Evolutionary conservation across 35 echinoderm and acorn worm genomes (phyloP).

Genomic region (Apostichopus japonicus): DNA sequence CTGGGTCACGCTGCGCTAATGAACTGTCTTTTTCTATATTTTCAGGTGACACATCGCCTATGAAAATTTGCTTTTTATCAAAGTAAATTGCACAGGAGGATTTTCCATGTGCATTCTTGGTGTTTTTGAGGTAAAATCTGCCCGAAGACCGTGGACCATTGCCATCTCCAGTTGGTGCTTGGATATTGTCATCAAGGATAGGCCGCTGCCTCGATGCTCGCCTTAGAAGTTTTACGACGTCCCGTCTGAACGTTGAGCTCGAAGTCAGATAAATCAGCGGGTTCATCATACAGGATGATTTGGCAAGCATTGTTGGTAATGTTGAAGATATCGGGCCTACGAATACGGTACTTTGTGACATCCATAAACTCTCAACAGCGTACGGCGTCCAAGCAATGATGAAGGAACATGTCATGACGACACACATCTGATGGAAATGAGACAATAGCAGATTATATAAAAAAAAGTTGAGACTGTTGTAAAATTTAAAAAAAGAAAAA

Average conservation of each 20-base stretch:
- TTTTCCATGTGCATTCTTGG: constrained; percentile 1
- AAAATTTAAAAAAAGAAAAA: not conserved
- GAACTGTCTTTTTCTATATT: constrained; percentile 62
- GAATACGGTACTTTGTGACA: not conserved
- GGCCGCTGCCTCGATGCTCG: not conserved
- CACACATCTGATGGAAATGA: constrained; percentile 46
- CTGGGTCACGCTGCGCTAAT: constrained; percentile 57
- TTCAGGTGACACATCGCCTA: constrained; percentile 61
- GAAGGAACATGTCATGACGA: constrained; percentile 36
- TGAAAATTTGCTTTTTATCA: constrained; percentile 73
- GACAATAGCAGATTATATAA: not conserved
- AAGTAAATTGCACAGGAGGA: constrained; percentile 62
- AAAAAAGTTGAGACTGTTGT: not conserved
- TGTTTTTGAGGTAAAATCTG: constrained; percentile 44
- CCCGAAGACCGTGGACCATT: not conserved
- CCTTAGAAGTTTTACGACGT: constrained; percentile 57
- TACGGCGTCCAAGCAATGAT: constrained; percentile 52
- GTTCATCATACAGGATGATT: constrained; percentile 84
- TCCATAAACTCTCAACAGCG: constrained; percentile 29
- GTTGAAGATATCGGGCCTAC: constrained; percentile 7
- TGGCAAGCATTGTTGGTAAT: constrained; percentile 78
- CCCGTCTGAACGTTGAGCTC: constrained; percentile 67
- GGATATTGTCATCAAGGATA: too few species aligned
- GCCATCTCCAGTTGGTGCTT: not conserved
- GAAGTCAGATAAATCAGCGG: constrained; percentile 67